These are phyloP conservation scores for Remorina albescens DNA, from an alignment of 2,797 vertebrate genomes.

Conservation along the genomic window DNA sequence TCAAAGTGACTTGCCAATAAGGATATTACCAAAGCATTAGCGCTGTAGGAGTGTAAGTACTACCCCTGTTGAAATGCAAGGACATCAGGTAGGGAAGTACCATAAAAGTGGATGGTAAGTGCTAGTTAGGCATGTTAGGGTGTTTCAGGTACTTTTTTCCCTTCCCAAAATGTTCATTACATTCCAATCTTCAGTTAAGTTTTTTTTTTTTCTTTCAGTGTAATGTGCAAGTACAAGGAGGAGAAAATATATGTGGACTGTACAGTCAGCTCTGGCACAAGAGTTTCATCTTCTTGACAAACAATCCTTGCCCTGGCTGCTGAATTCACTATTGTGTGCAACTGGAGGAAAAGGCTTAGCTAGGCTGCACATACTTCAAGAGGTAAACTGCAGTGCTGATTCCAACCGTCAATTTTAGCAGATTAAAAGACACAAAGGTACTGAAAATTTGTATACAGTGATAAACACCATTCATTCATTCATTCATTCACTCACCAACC, in stretches of 20 bases:
- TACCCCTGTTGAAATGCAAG: too few relatives aligned
- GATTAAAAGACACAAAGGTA: neutral
- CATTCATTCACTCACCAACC: neutral
- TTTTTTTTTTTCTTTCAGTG: neutral
- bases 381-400: neutral
- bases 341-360: slow-evolving; percentile 45
- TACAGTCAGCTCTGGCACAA: neutral
- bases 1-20: too few relatives aligned
- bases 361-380: neutral
- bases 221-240: neutral
- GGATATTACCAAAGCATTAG: too few relatives aligned
- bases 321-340: slow-evolving; percentile 11
- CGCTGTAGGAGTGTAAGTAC: too few relatives aligned
- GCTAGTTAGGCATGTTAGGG: too few relatives aligned
- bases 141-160: neutral
- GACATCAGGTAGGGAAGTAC: too few relatives aligned
- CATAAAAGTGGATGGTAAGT: too few relatives aligned
- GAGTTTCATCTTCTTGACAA: slow-evolving; percentile 11
- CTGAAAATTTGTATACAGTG: neutral
- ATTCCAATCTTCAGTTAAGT: neutral
- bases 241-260: neutral
- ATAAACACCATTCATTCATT: slow-evolving; percentile 2
- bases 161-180: neutral
- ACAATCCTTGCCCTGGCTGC: slow-evolving; percentile 39
- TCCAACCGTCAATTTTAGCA: neutral